phyloP scores from a whole-genome alignment of 2,888 invertebrate species.

The Aphrophora alni region DNA sequence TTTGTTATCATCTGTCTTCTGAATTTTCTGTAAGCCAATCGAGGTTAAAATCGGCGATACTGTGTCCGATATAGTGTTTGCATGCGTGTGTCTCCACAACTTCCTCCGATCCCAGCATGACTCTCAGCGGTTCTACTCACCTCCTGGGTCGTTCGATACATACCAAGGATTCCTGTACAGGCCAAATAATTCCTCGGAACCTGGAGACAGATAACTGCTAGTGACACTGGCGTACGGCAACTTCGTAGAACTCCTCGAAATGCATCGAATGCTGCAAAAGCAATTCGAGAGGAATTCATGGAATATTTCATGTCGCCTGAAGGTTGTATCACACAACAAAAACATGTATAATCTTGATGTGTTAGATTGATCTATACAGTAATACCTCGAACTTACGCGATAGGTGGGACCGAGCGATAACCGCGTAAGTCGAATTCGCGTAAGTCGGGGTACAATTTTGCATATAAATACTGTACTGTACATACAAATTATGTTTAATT shows the following conservation, averaged over 20 bases:
- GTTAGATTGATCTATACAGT: too few relatives aligned
- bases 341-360: too few relatives aligned
- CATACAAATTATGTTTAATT: too few relatives aligned
- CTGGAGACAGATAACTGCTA: slow-evolving; percentile 25
- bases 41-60: slow-evolving; percentile 32
- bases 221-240: slow-evolving; percentile 24
- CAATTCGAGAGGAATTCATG: slow-evolving; percentile 33
- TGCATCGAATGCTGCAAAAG: slow-evolving; percentile 3
- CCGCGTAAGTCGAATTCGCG: too few relatives aligned
- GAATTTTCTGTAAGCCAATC: slow-evolving; percentile 33
- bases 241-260: slow-evolving; percentile 29
- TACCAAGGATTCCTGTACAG: slow-evolving; percentile 18
- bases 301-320: slow-evolving; percentile 30
- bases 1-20: slow-evolving; percentile 26
- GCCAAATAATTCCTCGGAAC: slow-evolving; percentile 30
- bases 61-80: slow-evolving; percentile 32
- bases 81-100: slow-evolving; percentile 35
- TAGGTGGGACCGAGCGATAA: too few relatives aligned
- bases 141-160: slow-evolving; percentile 28
- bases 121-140: slow-evolving; percentile 22
- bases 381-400: too few relatives aligned
- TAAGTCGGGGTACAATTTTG: too few relatives aligned
- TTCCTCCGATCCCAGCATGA: slow-evolving; percentile 27
- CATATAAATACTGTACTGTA: too few relatives aligned
- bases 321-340: too few relatives aligned